Evolutionary conservation across 1,140 invertebrate species (phyloP), one percentile per base, ranked within the genome.

Genomic region (Parapsyche elsis): DNA sequence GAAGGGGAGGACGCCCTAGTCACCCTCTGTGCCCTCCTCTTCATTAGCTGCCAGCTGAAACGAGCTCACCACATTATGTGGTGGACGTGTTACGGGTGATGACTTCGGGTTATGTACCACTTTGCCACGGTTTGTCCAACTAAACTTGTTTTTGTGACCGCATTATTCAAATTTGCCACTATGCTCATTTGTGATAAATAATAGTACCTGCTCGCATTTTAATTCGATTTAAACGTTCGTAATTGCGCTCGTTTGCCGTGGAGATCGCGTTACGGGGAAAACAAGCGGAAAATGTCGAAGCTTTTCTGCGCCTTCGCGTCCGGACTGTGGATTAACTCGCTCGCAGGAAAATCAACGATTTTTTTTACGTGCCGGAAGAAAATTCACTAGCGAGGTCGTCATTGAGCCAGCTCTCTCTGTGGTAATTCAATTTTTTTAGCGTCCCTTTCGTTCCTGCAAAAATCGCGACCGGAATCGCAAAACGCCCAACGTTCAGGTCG

Each of bases 381-480:
- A 16, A 53, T 53, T 53, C 49, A 53, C 16, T 46, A 46, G 23
- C 70, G 38, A 46, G 46, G 14, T 30, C 46, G 53, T 57, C 70
- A 23, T 24, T 46, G 30, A 61, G 0, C 78, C 49, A 21, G 44
- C 79, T 74, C 77, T 74, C 77, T 26, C 71, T 46, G 57, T 21
- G 26, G 61, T 80, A 80, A 80, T 80, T 80, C 49, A 80, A 80
- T 80, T 80, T 80, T n/a, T 75, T 67, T 1, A 24, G 38, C 61
- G 73, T 44, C 44, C 21, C 30, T 45, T 75, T 80, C 78, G 57
- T 75, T 64, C 76, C 74, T 81, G 70, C 45, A 71, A 38, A 81
- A 70, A 78, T 45, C 26, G 59, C 71, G 71, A 73, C 59, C 49
- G 12, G 80, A 78, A 81, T 81, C 53, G 23, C 16, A 57, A 70